Conservation (phyloP, 2,888 invertebrate genomes). For the Dione juno region DNA sequence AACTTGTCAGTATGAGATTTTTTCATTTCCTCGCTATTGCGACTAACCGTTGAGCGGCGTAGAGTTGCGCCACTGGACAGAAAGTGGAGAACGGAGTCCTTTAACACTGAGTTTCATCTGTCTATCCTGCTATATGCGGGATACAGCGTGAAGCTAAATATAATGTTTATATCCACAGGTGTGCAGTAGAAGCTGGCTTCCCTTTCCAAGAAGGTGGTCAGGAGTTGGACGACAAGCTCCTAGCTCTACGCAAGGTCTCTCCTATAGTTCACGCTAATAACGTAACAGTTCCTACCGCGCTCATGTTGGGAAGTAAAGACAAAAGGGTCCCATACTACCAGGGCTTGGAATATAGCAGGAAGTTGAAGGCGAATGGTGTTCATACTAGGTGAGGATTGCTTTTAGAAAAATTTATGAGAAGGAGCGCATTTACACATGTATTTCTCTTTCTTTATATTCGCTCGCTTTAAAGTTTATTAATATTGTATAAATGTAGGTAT, state of each 20-base stretch:
- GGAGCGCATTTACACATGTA: no score
- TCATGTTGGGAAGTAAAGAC: conserved; percentile 92
- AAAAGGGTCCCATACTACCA: conserved; percentile 90
- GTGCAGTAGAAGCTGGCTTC: conserved; percentile 85
- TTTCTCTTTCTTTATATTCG: no score
- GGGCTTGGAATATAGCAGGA: conserved; percentile 87
- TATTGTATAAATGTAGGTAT: no score
- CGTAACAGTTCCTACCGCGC: conserved; percentile 89
- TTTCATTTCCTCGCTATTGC: no score
- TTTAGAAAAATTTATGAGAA: no score
- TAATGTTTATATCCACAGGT: conserved; percentile 72
- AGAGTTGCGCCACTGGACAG: not conserved
- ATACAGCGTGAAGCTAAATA: not conserved
- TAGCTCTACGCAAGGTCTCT: conserved; percentile 86
- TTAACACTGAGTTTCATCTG: not conserved
- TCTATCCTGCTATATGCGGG: not conserved
- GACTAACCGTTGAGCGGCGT: no score
- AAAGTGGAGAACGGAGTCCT: no score
- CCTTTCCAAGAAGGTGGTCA: conserved; percentile 82
- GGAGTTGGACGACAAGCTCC: conserved; percentile 79
- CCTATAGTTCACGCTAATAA: conserved; percentile 87
- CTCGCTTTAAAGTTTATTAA: no score
- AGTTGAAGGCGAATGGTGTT: conserved; percentile 86
- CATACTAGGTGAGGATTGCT: conserved; percentile 82
- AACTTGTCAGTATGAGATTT: no score